These are phyloP conservation scores for Tachina grossa DNA, from an alignment of 2,888 invertebrate genomes.

Conservation along the genomic window DNA sequence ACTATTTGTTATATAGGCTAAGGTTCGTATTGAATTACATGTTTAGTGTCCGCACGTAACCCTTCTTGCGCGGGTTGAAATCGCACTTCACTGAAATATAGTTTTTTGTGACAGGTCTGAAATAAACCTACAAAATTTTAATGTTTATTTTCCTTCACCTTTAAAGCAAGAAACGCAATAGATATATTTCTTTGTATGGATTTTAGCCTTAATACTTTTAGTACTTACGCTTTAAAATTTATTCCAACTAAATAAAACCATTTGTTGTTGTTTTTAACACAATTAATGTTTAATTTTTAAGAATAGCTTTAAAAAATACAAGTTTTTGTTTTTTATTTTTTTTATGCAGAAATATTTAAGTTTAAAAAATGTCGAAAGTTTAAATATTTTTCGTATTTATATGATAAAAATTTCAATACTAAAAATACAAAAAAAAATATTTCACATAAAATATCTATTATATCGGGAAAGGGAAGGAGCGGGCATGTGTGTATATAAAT, in stretches of 20 bases:
- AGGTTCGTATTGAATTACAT: too few relatives aligned
- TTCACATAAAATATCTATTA: conserved; percentile 60
- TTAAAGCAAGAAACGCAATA: too few relatives aligned
- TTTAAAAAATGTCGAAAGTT: conserved; percentile 71
- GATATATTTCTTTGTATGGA: too few relatives aligned
- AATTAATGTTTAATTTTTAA: conserved; percentile 74
- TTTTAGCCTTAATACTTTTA: not conserved
- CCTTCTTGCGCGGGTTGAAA: too few relatives aligned
- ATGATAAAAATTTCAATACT: conserved; percentile 66
- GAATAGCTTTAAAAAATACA: conserved; percentile 74
- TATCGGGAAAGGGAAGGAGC: not conserved
- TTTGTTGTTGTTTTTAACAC: conserved; percentile 71
- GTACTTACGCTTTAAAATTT: conserved; percentile 19
- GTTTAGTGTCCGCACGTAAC: too few relatives aligned
- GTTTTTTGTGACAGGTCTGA: too few relatives aligned
- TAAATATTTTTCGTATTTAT: conserved; percentile 59
- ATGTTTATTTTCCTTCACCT: too few relatives aligned
- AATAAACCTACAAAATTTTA: too few relatives aligned
- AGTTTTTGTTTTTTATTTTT: conserved; percentile 52
- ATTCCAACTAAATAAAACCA: conserved; percentile 47
- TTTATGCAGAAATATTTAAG: conserved; percentile 68
- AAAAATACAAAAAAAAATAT: conserved; percentile 60
- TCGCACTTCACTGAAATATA: too few relatives aligned
- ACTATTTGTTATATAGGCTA: too few relatives aligned
- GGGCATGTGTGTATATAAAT: conserved; percentile 35